Base-by-base conservation (phyloP, 2,113 vertebrate species). In the Oncorhynchus keta region DNA sequence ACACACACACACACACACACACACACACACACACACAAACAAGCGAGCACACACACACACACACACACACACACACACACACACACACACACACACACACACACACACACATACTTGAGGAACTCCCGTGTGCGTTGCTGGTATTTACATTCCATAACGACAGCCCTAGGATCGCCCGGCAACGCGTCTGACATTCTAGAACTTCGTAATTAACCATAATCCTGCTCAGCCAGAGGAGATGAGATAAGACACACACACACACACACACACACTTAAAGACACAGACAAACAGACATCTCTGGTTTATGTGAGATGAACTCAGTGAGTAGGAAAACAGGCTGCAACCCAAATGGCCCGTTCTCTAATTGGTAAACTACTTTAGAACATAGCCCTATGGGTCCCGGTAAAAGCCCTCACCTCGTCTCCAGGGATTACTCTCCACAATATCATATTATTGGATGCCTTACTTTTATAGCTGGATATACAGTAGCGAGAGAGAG, bases 91-190 rank as follows among this genome's bases (percentile, higher is more conserved):
- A 32, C 30, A 68, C 48, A 22, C 26, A 24, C 1, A 59, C 55
- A 64, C 57, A 73, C 30, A 73, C 32, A 64, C 55, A 61, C 57
- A 73, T 20, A 48, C n/a, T 45, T 30, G 61, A 16, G 2, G 3
- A 39, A 18, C 14, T 74, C 84, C 66, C 74, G 62, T 79, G 80
- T 70, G 75, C 75, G 77, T 61, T 61, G 79, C 64, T 70, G 61
- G 64, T 83, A 71, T 87, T 86, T 83, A 83, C 75, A 84, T 83
- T 64, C 74, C 83, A 81, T 75, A 73, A 76, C 35, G 4, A 48
- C 20, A 79, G 76, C 82, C 72, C 76, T 20, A 57, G 81, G 39
- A 75, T 83, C n/a, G 9, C 74, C 80, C 69, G 61, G 16, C 70
- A 75, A 74, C 65, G 55, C 28, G 18, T 57, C 65, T 68, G 74